Evolutionary conservation across 2,888 invertebrate genomes (phyloP).

Genomic region (Frankliniella fusca): DNA sequence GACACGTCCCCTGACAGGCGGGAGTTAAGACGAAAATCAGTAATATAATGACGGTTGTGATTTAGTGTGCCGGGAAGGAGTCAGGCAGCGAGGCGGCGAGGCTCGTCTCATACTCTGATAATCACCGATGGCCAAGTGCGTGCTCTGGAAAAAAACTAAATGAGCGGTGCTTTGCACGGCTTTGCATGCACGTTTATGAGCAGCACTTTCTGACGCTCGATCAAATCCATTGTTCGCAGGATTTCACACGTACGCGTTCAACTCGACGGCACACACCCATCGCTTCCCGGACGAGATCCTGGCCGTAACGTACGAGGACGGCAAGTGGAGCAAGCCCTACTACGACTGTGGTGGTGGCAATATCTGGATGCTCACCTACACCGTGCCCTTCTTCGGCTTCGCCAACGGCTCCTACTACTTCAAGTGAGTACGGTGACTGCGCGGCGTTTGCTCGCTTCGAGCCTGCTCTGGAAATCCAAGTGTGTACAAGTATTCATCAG

Average conservation of each 20-base stretch:
- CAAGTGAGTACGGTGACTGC: conserved; percentile 67
- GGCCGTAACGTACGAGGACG: conserved; percentile 86
- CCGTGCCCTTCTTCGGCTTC: conserved; percentile 94
- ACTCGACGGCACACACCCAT: conserved; percentile 68
- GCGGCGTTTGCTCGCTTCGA: not conserved
- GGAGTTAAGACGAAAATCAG: too few relatives aligned
- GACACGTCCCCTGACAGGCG: too few relatives aligned
- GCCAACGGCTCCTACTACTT: conserved; percentile 85
- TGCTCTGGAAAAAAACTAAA: too few relatives aligned
- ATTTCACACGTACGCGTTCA: conserved; percentile 77
- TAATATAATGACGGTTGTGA: too few relatives aligned
- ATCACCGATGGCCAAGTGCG: too few relatives aligned
- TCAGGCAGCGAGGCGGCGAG: too few relatives aligned
- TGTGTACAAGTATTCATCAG: too few relatives aligned
- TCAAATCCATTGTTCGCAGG: conserved; percentile 55
- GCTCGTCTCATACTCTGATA: too few relatives aligned
- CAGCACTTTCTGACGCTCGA: not conserved
- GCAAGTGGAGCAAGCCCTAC: conserved; percentile 94
- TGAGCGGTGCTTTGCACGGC: too few relatives aligned
- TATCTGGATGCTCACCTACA: conserved; percentile 97
- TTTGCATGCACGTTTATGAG: too few relatives aligned
- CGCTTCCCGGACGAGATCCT: conserved; percentile 78
- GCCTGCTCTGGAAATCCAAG: too few relatives aligned
- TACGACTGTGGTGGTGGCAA: conserved; percentile 96
- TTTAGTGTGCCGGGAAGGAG: too few relatives aligned